Evolutionary conservation across 1,140 invertebrate species (phyloP).

Genomic region (Drosophila nannoptera): DNA sequence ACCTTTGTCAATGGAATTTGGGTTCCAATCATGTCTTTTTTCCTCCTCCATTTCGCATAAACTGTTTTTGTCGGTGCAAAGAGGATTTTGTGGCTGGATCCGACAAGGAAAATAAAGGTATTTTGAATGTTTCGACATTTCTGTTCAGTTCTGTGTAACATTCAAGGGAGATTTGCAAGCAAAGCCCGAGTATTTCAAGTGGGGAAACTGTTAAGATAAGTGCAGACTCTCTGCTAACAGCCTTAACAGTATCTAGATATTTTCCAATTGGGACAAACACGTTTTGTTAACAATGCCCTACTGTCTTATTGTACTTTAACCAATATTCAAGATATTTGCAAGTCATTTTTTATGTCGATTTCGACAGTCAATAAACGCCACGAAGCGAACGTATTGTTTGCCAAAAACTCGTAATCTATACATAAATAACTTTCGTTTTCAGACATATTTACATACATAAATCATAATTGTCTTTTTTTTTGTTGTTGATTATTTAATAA

Average conservation of each 20-base stretch:
- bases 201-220: neutral
- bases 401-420: conserved; percentile 5
- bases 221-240: neutral
- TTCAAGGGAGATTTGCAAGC: neutral
- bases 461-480: conserved; percentile 31
- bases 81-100: conserved; percentile 22
- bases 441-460: conserved; percentile 30
- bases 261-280: no score
- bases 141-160: conserved; percentile 19
- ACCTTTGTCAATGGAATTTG: conserved; percentile 75
- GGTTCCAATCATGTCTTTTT: conserved; percentile 18
- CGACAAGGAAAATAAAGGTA: conserved; percentile 22
- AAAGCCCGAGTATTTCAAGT: neutral
- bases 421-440: conserved; percentile 36
- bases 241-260: neutral
- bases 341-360: conserved; percentile 24
- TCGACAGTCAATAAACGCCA: conserved; percentile 1
- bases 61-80: conserved; percentile 25
- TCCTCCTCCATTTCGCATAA: conserved; percentile 29
- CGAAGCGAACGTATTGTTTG: conserved; percentile 1
- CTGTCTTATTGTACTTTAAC: neutral
- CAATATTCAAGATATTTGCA: conserved; percentile 17
- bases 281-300: no score
- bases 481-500: conserved; percentile 39
- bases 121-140: conserved; percentile 11